phyloP scores from a whole-genome alignment of 2,888 invertebrate genomes.

The Rhingia campestris region DNA sequence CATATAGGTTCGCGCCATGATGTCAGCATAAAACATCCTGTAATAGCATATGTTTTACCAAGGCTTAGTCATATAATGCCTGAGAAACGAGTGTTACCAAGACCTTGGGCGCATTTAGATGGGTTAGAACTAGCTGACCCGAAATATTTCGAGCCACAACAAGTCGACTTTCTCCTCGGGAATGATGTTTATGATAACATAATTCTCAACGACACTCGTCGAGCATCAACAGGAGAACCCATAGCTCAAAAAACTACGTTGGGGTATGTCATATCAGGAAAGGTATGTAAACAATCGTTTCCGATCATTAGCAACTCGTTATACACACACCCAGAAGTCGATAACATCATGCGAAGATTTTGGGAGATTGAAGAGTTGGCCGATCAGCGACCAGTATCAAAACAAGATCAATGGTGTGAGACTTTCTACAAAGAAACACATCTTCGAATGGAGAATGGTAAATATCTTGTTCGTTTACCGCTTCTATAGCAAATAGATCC shows the following conservation, averaged over 20 bases:
- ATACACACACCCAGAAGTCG: conserved; percentile 4
- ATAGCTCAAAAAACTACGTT: conserved; percentile 26
- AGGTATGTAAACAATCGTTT: neutral
- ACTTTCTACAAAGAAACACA: no score
- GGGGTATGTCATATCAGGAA: conserved; percentile 14
- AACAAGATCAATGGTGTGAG: no score
- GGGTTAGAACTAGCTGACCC: conserved; percentile 5
- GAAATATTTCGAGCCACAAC: conserved; percentile 18
- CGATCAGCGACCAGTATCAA: no score
- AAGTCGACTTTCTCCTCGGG: conserved; percentile 12
- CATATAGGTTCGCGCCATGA: neutral
- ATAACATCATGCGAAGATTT: conserved; percentile 19
- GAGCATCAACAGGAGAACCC: neutral
- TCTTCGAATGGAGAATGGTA: no score
- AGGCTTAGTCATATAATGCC: conserved; percentile 21
- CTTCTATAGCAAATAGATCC: no score
- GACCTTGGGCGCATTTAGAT: neutral
- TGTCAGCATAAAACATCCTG: neutral
- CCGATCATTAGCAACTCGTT: conserved; percentile 6
- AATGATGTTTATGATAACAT: conserved; percentile 6
- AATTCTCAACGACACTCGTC: neutral
- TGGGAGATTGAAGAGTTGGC: neutral
- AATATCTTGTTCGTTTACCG: no score
- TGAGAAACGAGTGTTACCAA: neutral
- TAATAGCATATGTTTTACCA: conserved; percentile 21